Conservation (phyloP, 2,888 invertebrate genomes). For the Agonopterix arenella region DNA sequence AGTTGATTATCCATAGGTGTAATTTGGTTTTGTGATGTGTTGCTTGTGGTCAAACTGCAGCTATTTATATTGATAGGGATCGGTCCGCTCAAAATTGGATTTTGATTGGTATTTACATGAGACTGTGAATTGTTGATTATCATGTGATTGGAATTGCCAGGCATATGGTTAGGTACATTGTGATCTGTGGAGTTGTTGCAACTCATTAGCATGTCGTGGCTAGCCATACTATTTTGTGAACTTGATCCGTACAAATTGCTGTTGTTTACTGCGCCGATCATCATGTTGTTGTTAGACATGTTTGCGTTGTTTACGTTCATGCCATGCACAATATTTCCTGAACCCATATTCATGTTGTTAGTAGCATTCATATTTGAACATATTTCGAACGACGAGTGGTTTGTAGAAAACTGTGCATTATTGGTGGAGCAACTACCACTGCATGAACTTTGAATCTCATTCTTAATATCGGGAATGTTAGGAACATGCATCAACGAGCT, state of each 20-base stretch:
- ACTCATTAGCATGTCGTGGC: conserved; percentile 64
- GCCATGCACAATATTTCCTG: conserved; percentile 59
- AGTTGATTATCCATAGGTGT: conserved; percentile 50
- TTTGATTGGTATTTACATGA: conserved; percentile 48
- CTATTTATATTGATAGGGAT: conserved; percentile 58
- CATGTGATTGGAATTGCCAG: conserved; percentile 54
- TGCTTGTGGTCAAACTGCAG: conserved; percentile 54
- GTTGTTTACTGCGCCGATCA: conserved; percentile 47
- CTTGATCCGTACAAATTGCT: conserved; percentile 48
- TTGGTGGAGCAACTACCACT: conserved; percentile 63
- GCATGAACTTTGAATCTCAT: conserved; percentile 64
- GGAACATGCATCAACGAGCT: conserved; percentile 61
- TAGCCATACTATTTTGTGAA: conserved; percentile 46
- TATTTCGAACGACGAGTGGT: conserved; percentile 57
- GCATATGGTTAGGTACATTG: conserved; percentile 51
- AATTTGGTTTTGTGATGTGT: conserved; percentile 47
- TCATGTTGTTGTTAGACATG: conserved; percentile 59
- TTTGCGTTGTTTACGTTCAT: conserved; percentile 56
- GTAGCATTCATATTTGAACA: conserved; percentile 54
- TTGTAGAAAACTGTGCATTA: conserved; percentile 50
- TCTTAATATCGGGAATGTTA: conserved; percentile 68
- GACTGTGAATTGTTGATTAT: conserved; percentile 59
- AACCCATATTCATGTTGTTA: conserved; percentile 47
- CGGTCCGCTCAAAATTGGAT: conserved; percentile 48
- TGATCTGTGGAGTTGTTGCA: conserved; percentile 60